These are phyloP conservation scores for Eleginops maclovinus DNA, from an alignment of 2,113 vertebrate genomes.

Conservation along the genomic window DNA sequence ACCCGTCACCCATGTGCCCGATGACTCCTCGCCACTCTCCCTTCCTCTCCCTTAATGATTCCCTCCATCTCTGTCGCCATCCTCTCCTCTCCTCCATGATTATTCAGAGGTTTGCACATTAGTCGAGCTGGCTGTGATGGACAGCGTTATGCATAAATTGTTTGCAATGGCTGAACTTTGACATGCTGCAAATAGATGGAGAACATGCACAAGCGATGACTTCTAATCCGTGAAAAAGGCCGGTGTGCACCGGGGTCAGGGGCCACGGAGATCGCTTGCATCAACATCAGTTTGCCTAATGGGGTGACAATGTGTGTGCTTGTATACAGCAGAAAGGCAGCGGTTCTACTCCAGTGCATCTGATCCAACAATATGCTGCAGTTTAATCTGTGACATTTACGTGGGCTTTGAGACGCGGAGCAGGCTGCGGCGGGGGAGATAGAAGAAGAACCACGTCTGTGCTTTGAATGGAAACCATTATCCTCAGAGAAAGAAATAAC, in stretches of 20 bases:
- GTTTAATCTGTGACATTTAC: conserved; percentile 67
- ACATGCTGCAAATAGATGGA: conserved; percentile 63
- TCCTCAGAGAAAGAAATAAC: conserved; percentile 37
- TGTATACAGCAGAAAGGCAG: conserved; percentile 44
- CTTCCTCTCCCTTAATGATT: conserved; percentile 44
- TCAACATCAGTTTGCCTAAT: conserved; percentile 55
- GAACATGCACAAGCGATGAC: conserved; percentile 60
- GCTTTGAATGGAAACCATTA: conserved; percentile 40
- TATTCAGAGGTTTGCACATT: conserved; percentile 66
- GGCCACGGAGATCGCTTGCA: conserved; percentile 56
- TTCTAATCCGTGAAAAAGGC: conserved; percentile 49
- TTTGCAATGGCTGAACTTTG: conserved; percentile 68
- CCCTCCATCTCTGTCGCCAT: conserved; percentile 21
- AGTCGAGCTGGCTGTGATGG: conserved; percentile 64
- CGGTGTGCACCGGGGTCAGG: conserved; percentile 47
- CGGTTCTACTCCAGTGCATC: conserved; percentile 61
- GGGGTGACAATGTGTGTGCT: conserved; percentile 40
- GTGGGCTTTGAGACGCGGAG: conserved; percentile 35
- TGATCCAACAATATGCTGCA: conserved; percentile 63
- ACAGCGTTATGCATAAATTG: conserved; percentile 69
- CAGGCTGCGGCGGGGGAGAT: conserved; percentile 20
- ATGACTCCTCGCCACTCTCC: conserved; percentile 52
- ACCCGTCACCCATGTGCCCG: conserved; percentile 54
- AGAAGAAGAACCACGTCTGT: conserved; percentile 19
- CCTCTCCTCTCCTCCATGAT: conserved; percentile 49